phyloP scores from a whole-genome alignment of 2,797 vertebrate genomes.

The Oryzias dopingdopingensis region DNA sequence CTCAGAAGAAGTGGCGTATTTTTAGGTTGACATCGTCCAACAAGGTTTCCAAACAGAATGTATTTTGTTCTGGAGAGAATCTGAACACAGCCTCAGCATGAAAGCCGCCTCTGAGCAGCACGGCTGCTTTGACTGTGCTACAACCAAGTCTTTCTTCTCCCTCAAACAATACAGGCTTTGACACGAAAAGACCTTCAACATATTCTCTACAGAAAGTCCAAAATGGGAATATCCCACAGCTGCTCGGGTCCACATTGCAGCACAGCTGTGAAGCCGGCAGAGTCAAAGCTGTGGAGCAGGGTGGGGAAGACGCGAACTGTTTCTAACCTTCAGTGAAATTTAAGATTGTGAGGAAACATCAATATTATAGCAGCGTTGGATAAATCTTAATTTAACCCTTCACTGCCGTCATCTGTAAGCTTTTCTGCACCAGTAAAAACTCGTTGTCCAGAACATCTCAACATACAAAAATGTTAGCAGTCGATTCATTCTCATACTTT shows the following conservation, averaged over 20 bases:
- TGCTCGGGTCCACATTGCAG: constrained; percentile 39
- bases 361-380: too few relatives aligned
- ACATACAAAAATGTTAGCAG: too few relatives aligned
- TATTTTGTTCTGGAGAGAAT: neutral
- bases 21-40: neutral
- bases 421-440: too few relatives aligned
- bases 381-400: too few relatives aligned
- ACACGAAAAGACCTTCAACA: constrained; percentile 40
- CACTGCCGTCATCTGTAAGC: too few relatives aligned
- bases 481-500: too few relatives aligned
- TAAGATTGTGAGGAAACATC: too few relatives aligned
- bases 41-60: neutral
- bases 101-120: constrained; percentile 12
- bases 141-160: constrained; percentile 28
- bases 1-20: neutral
- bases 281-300: constrained; percentile 16
- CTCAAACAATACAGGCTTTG: constrained; percentile 48
- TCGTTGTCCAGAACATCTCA: too few relatives aligned
- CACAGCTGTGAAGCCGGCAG: constrained; percentile 30
- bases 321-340: too few relatives aligned
- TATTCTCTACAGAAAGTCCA: constrained; percentile 28
- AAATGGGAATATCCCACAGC: constrained; percentile 46
- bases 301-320: too few relatives aligned
- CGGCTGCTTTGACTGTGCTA: constrained; percentile 16
- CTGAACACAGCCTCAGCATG: constrained; percentile 5